These are phyloP conservation scores for Nycticebus coucang DNA, from an alignment of 2,113 vertebrate species.

Conservation along the genomic window DNA sequence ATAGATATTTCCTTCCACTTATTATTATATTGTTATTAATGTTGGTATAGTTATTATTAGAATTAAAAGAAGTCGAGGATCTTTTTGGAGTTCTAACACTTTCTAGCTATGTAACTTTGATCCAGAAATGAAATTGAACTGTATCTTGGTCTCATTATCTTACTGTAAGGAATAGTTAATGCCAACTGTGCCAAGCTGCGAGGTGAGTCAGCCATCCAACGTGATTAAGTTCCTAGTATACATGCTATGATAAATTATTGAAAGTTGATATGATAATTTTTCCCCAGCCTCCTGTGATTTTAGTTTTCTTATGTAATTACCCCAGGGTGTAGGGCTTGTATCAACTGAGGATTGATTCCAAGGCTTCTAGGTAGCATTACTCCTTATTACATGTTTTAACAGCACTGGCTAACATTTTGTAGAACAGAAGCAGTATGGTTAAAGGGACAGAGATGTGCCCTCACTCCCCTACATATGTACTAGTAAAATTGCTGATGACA, in stretches of 20 bases:
- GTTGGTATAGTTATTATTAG: neutral
- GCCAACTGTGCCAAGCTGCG: neutral
- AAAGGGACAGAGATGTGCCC: neutral
- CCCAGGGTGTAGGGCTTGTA: neutral
- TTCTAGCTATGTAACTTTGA: neutral
- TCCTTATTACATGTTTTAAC: neutral
- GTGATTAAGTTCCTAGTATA: neutral
- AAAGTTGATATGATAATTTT: neutral
- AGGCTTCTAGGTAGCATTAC: neutral
- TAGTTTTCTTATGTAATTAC: neutral
- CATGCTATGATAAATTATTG: neutral
- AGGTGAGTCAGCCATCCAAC: neutral
- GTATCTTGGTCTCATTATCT: neutral
- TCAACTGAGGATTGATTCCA: neutral
- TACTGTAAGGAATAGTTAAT: neutral
- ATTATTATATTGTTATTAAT: neutral
- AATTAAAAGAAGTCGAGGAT: neutral
- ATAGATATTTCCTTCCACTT: neutral
- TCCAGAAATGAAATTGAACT: neutral
- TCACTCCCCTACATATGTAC: accelerated
- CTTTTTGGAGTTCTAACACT: neutral
- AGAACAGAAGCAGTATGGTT: neutral
- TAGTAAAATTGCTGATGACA: neutral
- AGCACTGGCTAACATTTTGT: neutral
- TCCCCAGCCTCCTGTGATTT: neutral